Conservation (phyloP, 2,888 invertebrate genomes). For the Smittia sp. region DNA sequence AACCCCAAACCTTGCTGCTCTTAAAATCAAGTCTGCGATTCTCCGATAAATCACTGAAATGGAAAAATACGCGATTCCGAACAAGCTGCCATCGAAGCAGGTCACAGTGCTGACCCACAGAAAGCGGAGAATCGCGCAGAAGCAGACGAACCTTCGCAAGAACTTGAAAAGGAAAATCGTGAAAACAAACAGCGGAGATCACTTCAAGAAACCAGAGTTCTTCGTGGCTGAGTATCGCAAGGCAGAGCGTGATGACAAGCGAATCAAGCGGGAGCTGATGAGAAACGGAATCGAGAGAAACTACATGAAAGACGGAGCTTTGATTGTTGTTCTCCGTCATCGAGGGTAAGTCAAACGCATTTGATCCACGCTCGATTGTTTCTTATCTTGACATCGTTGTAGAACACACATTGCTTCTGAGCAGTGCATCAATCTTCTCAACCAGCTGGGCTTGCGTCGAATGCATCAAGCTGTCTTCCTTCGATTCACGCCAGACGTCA, state of each 20-base stretch:
- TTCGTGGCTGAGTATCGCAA: constrained; percentile 52
- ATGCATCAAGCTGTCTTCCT: constrained; percentile 51
- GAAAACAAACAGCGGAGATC: constrained; percentile 47
- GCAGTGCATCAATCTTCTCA: constrained; percentile 34
- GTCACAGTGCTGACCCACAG: constrained; percentile 53
- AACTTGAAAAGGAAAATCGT: constrained; percentile 47
- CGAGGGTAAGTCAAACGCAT: constrained; percentile 46
- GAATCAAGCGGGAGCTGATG: constrained; percentile 40
- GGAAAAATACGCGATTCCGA: constrained; percentile 50
- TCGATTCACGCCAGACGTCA: constrained; percentile 50
- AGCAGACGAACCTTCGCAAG: constrained; percentile 49
- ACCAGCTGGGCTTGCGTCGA: constrained; percentile 44
- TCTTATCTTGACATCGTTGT: constrained; percentile 31
- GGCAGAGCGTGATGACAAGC: constrained; percentile 47
- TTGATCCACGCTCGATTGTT: not conserved
- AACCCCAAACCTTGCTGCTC: not conserved
- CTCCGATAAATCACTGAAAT: not conserved
- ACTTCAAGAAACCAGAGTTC: constrained; percentile 51
- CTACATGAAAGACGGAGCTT: constrained; percentile 32
- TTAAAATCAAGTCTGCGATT: not conserved
- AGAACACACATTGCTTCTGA: constrained; percentile 51
- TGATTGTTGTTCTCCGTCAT: constrained; percentile 51
- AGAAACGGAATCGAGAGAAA: constrained; percentile 27
- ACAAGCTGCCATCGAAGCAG: constrained; percentile 53
- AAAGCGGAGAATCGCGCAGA: constrained; percentile 50